Percentiles rank a stretch among this genome's conserved stretches.
phyloP scores from a whole-genome alignment of 1,140 invertebrate species.

The Ceratina calcarata region DNA sequence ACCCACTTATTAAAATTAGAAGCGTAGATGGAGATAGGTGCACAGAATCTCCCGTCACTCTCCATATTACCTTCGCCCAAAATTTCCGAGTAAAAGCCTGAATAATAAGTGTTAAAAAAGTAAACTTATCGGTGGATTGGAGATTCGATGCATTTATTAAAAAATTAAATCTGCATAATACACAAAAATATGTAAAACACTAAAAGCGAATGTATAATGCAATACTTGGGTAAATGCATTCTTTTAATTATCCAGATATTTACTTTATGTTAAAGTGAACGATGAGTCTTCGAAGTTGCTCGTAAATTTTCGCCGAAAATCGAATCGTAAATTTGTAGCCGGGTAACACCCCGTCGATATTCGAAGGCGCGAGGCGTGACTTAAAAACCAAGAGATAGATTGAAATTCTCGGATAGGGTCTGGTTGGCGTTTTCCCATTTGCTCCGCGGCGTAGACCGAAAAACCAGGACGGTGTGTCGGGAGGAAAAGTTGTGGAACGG shows the following conservation, averaged over 20 bases:
- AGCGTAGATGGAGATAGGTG: background rate
- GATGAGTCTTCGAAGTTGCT: background rate
- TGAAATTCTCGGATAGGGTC: slow-evolving; percentile 25
- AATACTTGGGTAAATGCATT: too few relatives aligned
- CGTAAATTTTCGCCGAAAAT: background rate
- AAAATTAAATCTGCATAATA: too few relatives aligned
- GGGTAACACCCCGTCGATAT: background rate
- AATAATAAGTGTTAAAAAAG: too few relatives aligned
- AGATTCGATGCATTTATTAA: too few relatives aligned
- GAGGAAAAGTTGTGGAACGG: background rate
- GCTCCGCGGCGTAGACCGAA: slow-evolving; percentile 9
- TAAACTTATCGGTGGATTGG: too few relatives aligned
- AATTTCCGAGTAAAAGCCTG: too few relatives aligned
- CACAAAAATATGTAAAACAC: too few relatives aligned
- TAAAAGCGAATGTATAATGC: too few relatives aligned
- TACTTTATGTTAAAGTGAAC: too few relatives aligned
- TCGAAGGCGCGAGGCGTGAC: slow-evolving; percentile 10
- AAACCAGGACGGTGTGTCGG: background rate
- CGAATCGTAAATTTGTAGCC: background rate
- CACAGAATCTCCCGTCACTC: too few relatives aligned
- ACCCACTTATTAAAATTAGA: background rate
- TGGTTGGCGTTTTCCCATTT: slow-evolving; percentile 15
- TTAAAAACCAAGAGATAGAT: slow-evolving; percentile 46
- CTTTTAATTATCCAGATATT: too few relatives aligned
- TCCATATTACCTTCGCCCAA: too few relatives aligned